Conservation (phyloP, 1,140 invertebrate genomes). For the Hirudo medicinalis region DNA sequence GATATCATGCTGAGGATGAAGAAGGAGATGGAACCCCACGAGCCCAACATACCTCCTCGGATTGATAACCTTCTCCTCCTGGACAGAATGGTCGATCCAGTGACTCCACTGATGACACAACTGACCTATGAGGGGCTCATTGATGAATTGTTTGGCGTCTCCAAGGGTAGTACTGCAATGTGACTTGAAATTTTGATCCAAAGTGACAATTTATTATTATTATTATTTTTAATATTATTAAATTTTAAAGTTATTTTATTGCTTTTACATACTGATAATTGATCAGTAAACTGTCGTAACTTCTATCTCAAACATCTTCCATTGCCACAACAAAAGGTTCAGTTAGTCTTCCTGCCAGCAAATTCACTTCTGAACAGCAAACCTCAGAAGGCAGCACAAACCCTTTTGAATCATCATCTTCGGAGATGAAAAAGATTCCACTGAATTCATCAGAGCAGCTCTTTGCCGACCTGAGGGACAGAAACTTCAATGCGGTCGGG, state of each 20-base stretch:
- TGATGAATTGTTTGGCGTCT: slow-evolving; percentile 63
- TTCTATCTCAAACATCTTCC: neutral
- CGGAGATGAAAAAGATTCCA: slow-evolving; percentile 66
- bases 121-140: slow-evolving; percentile 93
- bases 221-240: neutral
- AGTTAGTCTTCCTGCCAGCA: neutral
- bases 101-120: slow-evolving; percentile 82
- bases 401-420: slow-evolving; percentile 32
- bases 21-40: slow-evolving; percentile 48
- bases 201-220: neutral
- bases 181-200: neutral
- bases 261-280: no score
- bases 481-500: slow-evolving; percentile 83
- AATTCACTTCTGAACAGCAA: neutral
- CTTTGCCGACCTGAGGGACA: slow-evolving; percentile 72
- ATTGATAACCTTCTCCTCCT: slow-evolving; percentile 79
- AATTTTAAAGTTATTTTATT: neutral
- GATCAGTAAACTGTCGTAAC: no score
- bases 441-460: slow-evolving; percentile 80
- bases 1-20: slow-evolving; percentile 68
- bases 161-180: slow-evolving; percentile 41
- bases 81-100: slow-evolving; percentile 76
- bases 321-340: neutral
- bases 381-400: neutral
- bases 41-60: slow-evolving; percentile 45